Conservation (phyloP, 2,888 invertebrate genomes). For the Octodonta nipae region DNA sequence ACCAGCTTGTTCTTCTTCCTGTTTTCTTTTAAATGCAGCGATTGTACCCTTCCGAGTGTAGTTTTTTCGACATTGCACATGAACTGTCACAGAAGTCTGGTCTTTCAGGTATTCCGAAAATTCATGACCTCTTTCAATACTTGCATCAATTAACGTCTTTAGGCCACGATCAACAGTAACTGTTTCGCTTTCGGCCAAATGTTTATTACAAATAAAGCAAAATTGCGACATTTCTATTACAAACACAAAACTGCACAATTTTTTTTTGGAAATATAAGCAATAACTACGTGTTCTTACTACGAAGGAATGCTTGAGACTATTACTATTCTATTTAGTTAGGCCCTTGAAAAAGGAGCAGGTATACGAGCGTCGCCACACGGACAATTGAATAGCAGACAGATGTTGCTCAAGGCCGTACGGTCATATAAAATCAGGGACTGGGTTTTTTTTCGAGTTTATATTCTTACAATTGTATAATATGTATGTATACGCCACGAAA, state of each 20-base stretch:
- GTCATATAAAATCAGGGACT: conserved; percentile 4
- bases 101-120: conserved; percentile 10
- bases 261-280: conserved; percentile 2
- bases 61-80: conserved; percentile 20
- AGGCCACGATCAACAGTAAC: conserved; percentile 6
- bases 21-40: conserved; percentile 23
- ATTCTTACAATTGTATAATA: neutral
- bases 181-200: conserved; percentile 7
- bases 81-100: conserved; percentile 16
- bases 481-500: neutral
- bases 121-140: neutral
- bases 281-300: conserved; percentile 1
- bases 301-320: too few species aligned
- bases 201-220: conserved; percentile 5
- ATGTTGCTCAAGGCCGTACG: conserved; percentile 5
- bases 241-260: conserved; percentile 7
- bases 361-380: neutral
- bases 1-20: conserved; percentile 21
- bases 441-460: conserved; percentile 4
- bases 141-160: conserved; percentile 6
- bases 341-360: conserved; percentile 2
- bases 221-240: conserved; percentile 3
- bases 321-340: too few species aligned
- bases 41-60: conserved; percentile 18
- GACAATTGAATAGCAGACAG: conserved; percentile 4